A percentile compares a stretch with the other conserved stretches of the same genome.
phyloP scores from a whole-genome alignment of 2,888 invertebrate genomes.

The Pyrgus malvae region DNA sequence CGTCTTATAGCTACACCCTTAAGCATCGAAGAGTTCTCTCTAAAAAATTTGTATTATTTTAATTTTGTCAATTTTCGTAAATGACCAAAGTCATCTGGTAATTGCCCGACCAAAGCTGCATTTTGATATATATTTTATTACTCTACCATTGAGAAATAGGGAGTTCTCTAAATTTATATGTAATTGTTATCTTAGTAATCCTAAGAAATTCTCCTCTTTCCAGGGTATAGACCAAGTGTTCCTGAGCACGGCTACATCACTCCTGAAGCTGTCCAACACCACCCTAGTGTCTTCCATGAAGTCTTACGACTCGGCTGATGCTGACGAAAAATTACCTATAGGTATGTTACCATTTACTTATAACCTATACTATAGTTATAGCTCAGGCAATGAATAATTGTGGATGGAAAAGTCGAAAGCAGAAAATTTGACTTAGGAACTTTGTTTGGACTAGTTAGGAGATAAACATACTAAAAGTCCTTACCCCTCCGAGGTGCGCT shows the following conservation, averaged over 20 bases:
- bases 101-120: background rate
- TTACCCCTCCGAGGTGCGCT: no score
- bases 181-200: background rate
- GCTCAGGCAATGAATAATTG: no score
- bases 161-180: background rate
- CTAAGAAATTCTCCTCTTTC: background rate
- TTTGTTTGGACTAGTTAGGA: no score
- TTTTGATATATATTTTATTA: background rate
- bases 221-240: slow-evolving; percentile 89
- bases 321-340: slow-evolving; percentile 56
- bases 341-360: slow-evolving; percentile 43
- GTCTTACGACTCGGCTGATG: slow-evolving; percentile 82
- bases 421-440: no score
- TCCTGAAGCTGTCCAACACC: slow-evolving; percentile 80
- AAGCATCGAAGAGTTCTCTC: background rate
- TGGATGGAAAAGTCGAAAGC: no score
- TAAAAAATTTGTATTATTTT: no score
- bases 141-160: background rate
- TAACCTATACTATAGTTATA: no score
- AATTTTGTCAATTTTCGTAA: no score
- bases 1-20: background rate
- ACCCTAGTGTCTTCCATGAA: slow-evolving; percentile 77
- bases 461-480: no score
- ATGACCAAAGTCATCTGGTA: background rate
- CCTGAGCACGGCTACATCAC: slow-evolving; percentile 83